These are phyloP conservation scores for Cepaea hortensis DNA, from an alignment of 2,888 invertebrate species.

Conservation along the genomic window DNA sequence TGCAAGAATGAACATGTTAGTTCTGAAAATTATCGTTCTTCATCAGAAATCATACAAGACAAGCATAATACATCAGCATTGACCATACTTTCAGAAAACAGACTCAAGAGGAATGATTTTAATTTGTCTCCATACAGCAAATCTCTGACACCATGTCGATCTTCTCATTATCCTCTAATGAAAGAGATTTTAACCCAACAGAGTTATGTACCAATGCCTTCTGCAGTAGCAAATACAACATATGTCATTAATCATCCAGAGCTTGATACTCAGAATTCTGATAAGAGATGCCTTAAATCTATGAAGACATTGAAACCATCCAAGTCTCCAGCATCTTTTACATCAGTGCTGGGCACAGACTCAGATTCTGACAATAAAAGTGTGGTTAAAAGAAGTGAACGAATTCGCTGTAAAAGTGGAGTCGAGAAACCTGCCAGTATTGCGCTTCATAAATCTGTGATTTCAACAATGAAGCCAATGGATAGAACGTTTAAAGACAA, in stretches of 20 bases:
- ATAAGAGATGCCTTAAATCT: neutral
- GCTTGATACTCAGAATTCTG: neutral
- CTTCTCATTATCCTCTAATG: slow-evolving; percentile 40
- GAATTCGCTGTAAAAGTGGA: slow-evolving; percentile 40
- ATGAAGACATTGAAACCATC: slow-evolving; percentile 16
- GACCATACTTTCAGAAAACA: neutral
- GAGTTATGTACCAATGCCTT: neutral
- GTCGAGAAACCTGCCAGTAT: neutral
- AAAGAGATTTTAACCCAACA: slow-evolving; percentile 30
- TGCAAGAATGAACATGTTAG: neutral
- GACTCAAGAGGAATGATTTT: neutral
- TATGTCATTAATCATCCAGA: neutral
- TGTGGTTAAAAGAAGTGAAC: slow-evolving; percentile 41
- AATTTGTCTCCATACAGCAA: neutral
- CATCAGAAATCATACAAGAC: neutral
- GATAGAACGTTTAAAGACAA: slow-evolving; percentile 26
- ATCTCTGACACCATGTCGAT: neutral
- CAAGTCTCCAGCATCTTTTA: neutral
- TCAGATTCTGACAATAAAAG: neutral
- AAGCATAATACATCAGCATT: neutral
- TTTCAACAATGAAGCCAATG: slow-evolving; percentile 40
- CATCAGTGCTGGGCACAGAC: slow-evolving; percentile 8
- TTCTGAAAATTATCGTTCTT: too few relatives aligned
- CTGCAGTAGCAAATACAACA: neutral
- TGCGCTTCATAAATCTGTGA: slow-evolving; percentile 25